Conservation (phyloP, 2,113 vertebrate species). For the Anguilla japonica region DNA sequence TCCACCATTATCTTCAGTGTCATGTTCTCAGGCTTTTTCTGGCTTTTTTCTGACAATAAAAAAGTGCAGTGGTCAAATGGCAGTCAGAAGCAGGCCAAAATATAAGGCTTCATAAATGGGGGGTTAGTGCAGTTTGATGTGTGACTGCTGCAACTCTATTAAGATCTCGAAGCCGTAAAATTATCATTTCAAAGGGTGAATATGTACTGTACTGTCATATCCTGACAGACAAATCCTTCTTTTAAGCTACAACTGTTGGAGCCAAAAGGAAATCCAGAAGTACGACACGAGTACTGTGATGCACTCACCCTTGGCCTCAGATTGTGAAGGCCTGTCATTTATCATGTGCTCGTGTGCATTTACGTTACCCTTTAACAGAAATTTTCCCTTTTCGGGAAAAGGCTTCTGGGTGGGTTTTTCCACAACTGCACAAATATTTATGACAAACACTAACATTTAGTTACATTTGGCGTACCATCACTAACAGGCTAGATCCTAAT, state of each 20-base stretch:
- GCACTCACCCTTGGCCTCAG: background rate
- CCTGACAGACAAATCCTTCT: background rate
- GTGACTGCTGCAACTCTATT: background rate
- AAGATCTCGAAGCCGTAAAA: background rate
- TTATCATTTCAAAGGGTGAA: background rate
- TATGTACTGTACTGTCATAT: background rate
- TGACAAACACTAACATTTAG: slow-evolving; percentile 58
- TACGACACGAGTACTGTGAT: background rate
- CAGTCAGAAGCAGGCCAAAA: background rate
- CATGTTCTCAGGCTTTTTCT: background rate
- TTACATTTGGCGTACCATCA: slow-evolving; percentile 39
- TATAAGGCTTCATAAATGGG: background rate
- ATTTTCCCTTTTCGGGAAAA: slow-evolving; percentile 61
- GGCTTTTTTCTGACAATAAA: background rate
- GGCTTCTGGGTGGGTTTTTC: slow-evolving; percentile 65
- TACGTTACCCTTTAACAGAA: background rate
- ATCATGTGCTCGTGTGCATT: background rate
- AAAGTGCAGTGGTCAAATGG: background rate
- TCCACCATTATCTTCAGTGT: background rate
- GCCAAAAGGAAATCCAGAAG: background rate
- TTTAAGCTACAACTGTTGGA: background rate
- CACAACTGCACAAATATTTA: slow-evolving; percentile 70
- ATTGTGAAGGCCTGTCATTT: background rate
- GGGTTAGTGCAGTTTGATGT: background rate
- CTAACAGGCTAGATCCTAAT: background rate